Evolutionary conservation across 2,797 vertebrate genomes (phyloP).

Genomic region (Artibeus lituratus): DNA sequence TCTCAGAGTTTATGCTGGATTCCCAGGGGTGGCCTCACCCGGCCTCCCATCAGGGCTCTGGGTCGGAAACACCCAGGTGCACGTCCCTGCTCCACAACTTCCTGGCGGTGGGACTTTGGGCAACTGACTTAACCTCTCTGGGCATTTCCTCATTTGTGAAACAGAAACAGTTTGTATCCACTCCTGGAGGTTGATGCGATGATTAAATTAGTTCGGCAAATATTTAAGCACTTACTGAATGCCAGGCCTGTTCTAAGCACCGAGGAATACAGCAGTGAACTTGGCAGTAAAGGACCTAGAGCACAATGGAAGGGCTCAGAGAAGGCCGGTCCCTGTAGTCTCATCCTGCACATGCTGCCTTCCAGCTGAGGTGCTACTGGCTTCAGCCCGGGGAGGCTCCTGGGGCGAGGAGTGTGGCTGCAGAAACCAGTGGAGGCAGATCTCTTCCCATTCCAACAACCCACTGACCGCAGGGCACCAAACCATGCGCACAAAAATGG

Average conservation of each 20-base stretch:
- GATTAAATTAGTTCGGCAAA: constrained; percentile 15
- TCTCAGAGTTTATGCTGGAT: neutral
- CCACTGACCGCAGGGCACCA: neutral
- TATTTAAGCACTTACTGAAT: neutral
- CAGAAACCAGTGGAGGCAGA: neutral
- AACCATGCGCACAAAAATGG: neutral
- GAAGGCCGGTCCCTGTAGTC: neutral
- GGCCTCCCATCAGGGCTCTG: neutral
- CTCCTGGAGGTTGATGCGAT: neutral
- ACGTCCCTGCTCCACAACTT: neutral
- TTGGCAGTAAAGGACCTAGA: neutral
- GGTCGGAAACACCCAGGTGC: neutral
- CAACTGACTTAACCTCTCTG: constrained; percentile 13
- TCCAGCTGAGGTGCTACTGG: neutral
- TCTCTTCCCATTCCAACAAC: neutral
- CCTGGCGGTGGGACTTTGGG: neutral
- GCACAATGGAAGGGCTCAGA: neutral
- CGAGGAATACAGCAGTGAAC: neutral
- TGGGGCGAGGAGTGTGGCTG: neutral
- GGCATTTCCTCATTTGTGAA: neutral
- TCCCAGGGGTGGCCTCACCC: neutral
- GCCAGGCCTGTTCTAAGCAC: neutral
- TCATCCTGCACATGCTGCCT: neutral
- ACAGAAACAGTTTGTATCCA: neutral
- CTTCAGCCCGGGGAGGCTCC: neutral